phyloP scores from a whole-genome alignment of 2,888 invertebrate species.

The Trachelus stipa region DNA sequence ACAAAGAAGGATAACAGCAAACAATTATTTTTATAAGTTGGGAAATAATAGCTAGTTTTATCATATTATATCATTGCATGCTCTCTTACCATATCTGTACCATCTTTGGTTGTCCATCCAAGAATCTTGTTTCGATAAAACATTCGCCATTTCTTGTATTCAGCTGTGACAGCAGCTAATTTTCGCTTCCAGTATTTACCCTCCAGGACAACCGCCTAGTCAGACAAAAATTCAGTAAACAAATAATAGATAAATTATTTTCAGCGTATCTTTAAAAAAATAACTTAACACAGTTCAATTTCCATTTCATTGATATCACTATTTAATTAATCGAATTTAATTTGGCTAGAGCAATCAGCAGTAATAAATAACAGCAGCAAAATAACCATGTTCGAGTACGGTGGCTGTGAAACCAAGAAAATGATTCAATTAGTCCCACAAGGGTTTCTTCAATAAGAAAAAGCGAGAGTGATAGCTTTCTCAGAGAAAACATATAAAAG shows the following conservation, averaged over 20 bases:
- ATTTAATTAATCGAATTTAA: not conserved
- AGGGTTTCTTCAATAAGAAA: not conserved
- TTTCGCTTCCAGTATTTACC: constrained; percentile 99
- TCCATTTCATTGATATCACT: not conserved
- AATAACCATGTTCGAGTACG: not conserved
- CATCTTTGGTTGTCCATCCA: constrained; percentile 80
- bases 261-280: constrained; percentile 1
- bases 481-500: not conserved
- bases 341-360: not conserved
- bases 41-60: constrained; percentile 38
- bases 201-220: constrained; percentile 94
- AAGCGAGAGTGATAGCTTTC: not conserved
- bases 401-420: not conserved
- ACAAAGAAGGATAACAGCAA: constrained; percentile 32
- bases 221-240: constrained; percentile 28
- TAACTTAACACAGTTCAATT: not conserved
- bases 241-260: constrained; percentile 11
- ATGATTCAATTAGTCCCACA: not conserved
- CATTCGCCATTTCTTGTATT: constrained; percentile 99
- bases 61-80: constrained; percentile 10
- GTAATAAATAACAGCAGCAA: not conserved
- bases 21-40: constrained; percentile 3
- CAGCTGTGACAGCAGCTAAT: constrained; percentile 95
- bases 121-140: constrained; percentile 85
- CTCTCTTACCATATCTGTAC: constrained; percentile 77